A percentile compares a stretch with the other conserved stretches of the same genome.
Evolutionary conservation across 2,888 invertebrate genomes (phyloP).

Genomic region (Carpatolechia fugitivella): DNA sequence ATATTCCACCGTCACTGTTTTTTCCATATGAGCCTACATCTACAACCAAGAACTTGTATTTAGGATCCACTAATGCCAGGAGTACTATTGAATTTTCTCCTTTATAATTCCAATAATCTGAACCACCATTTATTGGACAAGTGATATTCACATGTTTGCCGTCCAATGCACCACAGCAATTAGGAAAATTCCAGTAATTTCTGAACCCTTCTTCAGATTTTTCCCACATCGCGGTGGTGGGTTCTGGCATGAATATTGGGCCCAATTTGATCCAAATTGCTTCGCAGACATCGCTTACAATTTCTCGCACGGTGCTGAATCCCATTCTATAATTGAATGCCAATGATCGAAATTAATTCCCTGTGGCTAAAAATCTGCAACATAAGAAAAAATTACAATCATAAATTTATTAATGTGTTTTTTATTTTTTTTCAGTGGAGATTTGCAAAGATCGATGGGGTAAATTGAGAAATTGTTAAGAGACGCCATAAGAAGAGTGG

Average conservation of each 20-base stretch:
- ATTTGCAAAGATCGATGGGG: slow-evolving; percentile 23
- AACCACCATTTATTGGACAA: slow-evolving; percentile 25
- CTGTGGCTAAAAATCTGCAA: slow-evolving; percentile 14
- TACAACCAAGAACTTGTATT: slow-evolving; percentile 21
- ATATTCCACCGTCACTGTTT: slow-evolving; percentile 23
- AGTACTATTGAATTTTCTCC: slow-evolving; percentile 24
- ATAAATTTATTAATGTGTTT: slow-evolving; percentile 7
- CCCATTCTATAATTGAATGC: slow-evolving; percentile 16
- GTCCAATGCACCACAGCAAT: slow-evolving; percentile 22
- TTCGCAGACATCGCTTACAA: slow-evolving; percentile 16
- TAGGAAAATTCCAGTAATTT: slow-evolving; percentile 23
- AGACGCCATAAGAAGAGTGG: slow-evolving; percentile 25
- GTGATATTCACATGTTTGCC: slow-evolving; percentile 24
- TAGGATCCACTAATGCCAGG: slow-evolving; percentile 25
- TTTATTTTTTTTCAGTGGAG: slow-evolving; percentile 22
- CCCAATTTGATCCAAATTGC: slow-evolving; percentile 19
- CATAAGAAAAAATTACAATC: slow-evolving; percentile 9
- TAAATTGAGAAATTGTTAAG: slow-evolving; percentile 26
- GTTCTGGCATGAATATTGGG: slow-evolving; percentile 18
- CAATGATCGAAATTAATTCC: slow-evolving; percentile 12
- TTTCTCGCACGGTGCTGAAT: slow-evolving; percentile 18
- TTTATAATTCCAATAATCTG: slow-evolving; percentile 25
- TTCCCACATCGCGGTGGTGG: slow-evolving; percentile 16
- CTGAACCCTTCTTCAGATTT: slow-evolving; percentile 16
- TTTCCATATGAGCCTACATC: slow-evolving; percentile 22